Conservation (phyloP, 1,140 invertebrate species). For the Daktulosphaira vitifoliae region DNA sequence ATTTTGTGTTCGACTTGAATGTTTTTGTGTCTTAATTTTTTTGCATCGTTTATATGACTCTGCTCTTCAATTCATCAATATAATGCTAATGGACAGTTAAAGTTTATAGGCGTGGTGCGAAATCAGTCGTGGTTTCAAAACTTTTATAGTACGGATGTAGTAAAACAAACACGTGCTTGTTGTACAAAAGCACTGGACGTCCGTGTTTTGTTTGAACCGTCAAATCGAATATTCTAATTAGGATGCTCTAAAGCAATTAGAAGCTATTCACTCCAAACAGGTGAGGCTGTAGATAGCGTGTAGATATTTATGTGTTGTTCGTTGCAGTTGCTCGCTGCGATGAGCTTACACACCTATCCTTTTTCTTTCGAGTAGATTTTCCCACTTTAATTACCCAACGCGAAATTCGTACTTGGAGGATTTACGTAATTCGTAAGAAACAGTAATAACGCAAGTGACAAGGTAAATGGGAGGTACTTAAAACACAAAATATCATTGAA, state of each 20-base stretch:
- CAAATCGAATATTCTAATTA: slow-evolving; percentile 19
- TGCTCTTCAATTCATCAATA: too few species aligned
- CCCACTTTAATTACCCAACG: not conserved
- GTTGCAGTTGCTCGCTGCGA: not conserved
- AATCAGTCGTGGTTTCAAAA: too few species aligned
- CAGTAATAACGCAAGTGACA: not conserved
- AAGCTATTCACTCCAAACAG: not conserved
- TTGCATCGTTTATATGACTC: too few species aligned
- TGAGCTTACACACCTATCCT: not conserved
- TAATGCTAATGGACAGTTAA: too few species aligned
- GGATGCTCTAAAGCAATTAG: slow-evolving; percentile 6
- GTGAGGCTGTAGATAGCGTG: not conserved
- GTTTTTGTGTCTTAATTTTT: too few species aligned
- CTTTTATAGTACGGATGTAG: too few species aligned
- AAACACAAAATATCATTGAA: slow-evolving; percentile 12
- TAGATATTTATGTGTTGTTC: not conserved
- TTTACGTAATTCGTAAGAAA: slow-evolving; percentile 23
- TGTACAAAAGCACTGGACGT: too few species aligned
- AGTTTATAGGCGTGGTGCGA: too few species aligned
- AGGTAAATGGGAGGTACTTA: too few species aligned
- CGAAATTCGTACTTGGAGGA: slow-evolving; percentile 18
- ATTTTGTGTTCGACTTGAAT: too few species aligned
- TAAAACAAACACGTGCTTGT: too few species aligned
- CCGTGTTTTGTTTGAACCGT: too few species aligned
- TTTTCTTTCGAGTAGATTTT: not conserved